These are phyloP conservation scores for Popillia japonica DNA, from an alignment of 1,140 invertebrate genomes.

Conservation along the genomic window DNA sequence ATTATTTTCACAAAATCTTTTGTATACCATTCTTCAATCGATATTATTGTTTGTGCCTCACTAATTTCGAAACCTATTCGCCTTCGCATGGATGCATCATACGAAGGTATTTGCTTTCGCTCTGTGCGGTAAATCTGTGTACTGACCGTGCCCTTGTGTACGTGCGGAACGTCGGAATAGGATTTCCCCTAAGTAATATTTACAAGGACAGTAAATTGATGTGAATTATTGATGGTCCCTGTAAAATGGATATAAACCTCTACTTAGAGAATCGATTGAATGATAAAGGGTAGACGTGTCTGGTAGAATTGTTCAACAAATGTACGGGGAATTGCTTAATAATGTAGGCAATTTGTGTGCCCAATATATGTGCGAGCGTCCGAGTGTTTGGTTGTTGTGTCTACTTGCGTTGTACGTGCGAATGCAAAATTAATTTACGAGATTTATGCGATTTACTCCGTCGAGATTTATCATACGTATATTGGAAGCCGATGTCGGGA, in stretches of 20 bases:
- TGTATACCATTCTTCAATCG: not conserved
- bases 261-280: slow-evolving; percentile 33
- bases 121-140: not conserved
- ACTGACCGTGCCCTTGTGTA: slow-evolving; percentile 2
- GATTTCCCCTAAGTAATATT: slow-evolving; percentile 31
- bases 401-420: no score
- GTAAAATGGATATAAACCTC: slow-evolving; percentile 23
- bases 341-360: slow-evolving; percentile 24
- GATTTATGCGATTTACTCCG: no score
- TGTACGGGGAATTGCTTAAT: slow-evolving; percentile 16
- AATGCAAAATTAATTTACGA: no score
- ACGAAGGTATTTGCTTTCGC: not conserved
- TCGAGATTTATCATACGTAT: no score
- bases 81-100: not conserved
- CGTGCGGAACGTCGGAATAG: not conserved
- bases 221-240: slow-evolving; percentile 27
- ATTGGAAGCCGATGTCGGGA: no score
- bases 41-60: not conserved
- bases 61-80: not conserved
- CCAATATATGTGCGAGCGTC: slow-evolving; percentile 13
- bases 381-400: no score
- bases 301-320: slow-evolving; percentile 27
- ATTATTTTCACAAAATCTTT: not conserved
- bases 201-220: slow-evolving; percentile 31
- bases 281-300: slow-evolving; percentile 24